These are phyloP conservation scores for Leucoraja ocellata DNA, from an alignment of 2,797 vertebrate genomes.

Conservation along the genomic window DNA sequence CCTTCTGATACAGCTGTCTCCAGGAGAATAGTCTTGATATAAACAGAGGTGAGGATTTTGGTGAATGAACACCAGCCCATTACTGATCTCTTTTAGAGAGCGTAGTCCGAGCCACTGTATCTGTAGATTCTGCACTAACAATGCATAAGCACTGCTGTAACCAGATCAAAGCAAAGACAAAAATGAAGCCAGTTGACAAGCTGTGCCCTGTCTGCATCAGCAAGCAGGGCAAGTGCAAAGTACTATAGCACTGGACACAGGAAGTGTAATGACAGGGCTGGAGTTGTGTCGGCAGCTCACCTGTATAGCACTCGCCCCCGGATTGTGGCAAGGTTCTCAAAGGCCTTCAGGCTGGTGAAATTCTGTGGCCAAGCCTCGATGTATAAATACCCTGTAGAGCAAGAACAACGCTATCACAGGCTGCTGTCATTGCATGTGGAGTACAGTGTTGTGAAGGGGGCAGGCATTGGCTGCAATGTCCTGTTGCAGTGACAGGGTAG, in stretches of 20 bases:
- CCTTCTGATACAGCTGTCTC: conserved; percentile 67
- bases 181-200: neutral
- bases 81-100: conserved; percentile 77
- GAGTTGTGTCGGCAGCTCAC: conserved; percentile 54
- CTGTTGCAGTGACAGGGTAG: neutral
- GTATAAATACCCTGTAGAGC: conserved; percentile 76
- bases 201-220: too few relatives aligned
- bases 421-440: too few relatives aligned
- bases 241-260: neutral
- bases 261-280: neutral
- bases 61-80: conserved; percentile 79
- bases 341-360: conserved; percentile 66
- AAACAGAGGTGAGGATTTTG: conserved; percentile 81
- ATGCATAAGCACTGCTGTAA: conserved; percentile 79
- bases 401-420: neutral
- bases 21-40: conserved; percentile 74
- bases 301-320: conserved; percentile 80
- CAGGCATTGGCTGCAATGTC: neutral
- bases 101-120: conserved; percentile 77
- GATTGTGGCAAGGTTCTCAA: conserved; percentile 85
- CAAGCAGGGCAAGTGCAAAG: neutral
- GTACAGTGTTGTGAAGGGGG: neutral
- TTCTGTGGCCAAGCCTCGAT: conserved; percentile 77
- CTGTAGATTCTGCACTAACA: conserved; percentile 73
- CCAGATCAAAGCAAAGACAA: neutral